phyloP scores from a whole-genome alignment of 2,797 vertebrate genomes.

The Micromesistius poutassou region DNA sequence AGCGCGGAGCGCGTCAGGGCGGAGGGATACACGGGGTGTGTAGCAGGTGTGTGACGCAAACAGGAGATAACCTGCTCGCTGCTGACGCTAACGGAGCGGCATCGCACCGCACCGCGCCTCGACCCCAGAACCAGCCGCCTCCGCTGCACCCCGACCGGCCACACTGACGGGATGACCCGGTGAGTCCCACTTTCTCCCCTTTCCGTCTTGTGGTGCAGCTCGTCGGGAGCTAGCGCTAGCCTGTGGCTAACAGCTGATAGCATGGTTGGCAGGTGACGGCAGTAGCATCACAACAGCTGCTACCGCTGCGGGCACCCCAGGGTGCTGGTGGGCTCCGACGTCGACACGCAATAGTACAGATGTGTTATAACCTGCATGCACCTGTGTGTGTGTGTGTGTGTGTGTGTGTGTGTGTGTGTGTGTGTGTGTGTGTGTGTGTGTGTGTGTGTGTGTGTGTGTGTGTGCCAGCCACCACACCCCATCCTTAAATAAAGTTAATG shows the following conservation, averaged over 20 bases:
- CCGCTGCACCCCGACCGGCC: not conserved
- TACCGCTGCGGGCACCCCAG: not conserved
- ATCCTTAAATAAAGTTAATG: not conserved
- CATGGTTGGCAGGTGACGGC: not conserved
- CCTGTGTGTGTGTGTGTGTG: not conserved
- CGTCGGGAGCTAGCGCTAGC: slow-evolving; percentile 52
- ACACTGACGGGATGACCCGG: slow-evolving; percentile 47
- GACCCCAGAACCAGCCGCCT: not conserved
- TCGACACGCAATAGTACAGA: no score
- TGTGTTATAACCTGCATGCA: no score
- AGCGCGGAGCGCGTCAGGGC: slow-evolving; percentile 23
- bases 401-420: no score
- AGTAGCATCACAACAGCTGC: not conserved
- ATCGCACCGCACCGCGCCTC: not conserved
- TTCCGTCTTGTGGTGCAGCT: slow-evolving; percentile 8
- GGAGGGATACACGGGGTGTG: slow-evolving; percentile 61
- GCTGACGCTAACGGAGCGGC: slow-evolving; percentile 26
- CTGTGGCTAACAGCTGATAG: slow-evolving; percentile 57
- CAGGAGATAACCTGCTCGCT: slow-evolving; percentile 24
- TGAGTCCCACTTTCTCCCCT: slow-evolving; percentile 35
- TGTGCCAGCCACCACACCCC: not conserved
- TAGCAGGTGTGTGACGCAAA: slow-evolving; percentile 70
- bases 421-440: not conserved
- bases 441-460: not conserved
- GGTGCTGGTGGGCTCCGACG: no score